Evolutionary conservation across 2,797 vertebrate species (phyloP), one percentile per base, ranked within the genome.

Genomic region (Hephaestus fuliginosus): DNA sequence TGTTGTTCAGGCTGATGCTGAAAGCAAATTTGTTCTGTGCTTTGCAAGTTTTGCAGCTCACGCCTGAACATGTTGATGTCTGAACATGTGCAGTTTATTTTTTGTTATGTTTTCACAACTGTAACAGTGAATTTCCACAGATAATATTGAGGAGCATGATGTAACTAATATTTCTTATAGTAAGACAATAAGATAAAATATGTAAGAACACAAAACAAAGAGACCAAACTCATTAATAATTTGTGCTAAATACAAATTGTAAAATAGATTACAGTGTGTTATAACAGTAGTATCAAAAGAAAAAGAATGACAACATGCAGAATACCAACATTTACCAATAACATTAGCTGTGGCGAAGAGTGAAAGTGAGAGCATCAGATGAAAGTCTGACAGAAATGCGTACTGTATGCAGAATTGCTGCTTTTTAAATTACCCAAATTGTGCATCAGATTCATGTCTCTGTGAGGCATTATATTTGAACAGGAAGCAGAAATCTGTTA

Each of bases 1-100:
- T 92, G 88, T 91, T 85, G 76, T 74, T 18, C 30, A 56, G 70
- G 57, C 33, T 66, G 61, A 69, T 61, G 76, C 75, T 69, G 46
- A 73, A 68, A 87, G 61, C 4, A 1, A 61, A 18, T 84, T 82
- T 62, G 56, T 43, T 43, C 4, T 9, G 33, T 28, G 64, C 25
- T 65, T 52, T 72, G 0, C 78, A 39, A 36, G 48, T 53, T 71
- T 53, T 82, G 48, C 73, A 79, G 61, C 70, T 1, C 46, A 11
- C n/a, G 73, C 63, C 43, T 73, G 43, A 78, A 70, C 33, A 74
- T 48, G n/a, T 74, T 5, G 3, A 5, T 33, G 30, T 33, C 30
- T 33, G 43, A 78, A 70, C 33, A 74, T 43, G n/a, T 71, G 10
- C 17, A 13, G 1, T 12, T 48, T 36, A 3, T 10, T 33, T 43